Evolutionary conservation across 2,113 vertebrate species (phyloP), one percentile per base, ranked within the genome.

Genomic region (Sardina pilchardus): DNA sequence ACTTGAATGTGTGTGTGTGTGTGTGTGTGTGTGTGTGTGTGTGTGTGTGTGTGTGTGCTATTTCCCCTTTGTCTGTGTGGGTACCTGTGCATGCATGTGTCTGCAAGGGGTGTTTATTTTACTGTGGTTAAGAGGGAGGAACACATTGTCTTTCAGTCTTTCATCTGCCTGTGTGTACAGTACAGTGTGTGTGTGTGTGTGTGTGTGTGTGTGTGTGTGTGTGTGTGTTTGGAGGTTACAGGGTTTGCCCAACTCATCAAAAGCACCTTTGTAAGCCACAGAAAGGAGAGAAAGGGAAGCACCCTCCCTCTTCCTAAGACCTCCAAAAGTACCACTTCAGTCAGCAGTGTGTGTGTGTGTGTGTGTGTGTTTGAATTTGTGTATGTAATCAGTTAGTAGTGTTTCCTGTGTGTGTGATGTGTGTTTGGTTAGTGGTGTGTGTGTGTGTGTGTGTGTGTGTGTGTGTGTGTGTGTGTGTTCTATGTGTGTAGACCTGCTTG

Each of bases 251-350:
- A 34, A 42, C 85, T 89, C 44, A 90, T 92, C 86, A 91, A 92
- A 89, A 87, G 88, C 86, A 89, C 88, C 88, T 91, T 92, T 91
- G 89, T 90, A 81, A 91, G 63, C 81, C n/a, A 83, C 14, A 84
- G 86, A 91, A 88, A 90, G 85, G 36, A 85, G 26, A 84, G 85
- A 91, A 89, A 89, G 85, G 88, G 84, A 90, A 85, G 82, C 53
- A 75, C 43, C 43, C 56, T 83, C 86, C 84, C 43, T 39, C 34
- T 43, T 81, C 30, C 24, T 17, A 48, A 34, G 21, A 34, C 45
- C 81, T 45, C 63, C 82, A 26, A 71, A 30, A 80, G 42, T 48
- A 82, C 42, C 48, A 83, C 59, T 42, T 89, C 50, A 83, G 86
- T 88, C 87, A 82, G 78, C 85, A 67, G 45, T 82, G 82, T 78